These are phyloP conservation scores for Sterrhoptilus dennistouni DNA, from an alignment of 2,113 vertebrate species.

Conservation along the genomic window DNA sequence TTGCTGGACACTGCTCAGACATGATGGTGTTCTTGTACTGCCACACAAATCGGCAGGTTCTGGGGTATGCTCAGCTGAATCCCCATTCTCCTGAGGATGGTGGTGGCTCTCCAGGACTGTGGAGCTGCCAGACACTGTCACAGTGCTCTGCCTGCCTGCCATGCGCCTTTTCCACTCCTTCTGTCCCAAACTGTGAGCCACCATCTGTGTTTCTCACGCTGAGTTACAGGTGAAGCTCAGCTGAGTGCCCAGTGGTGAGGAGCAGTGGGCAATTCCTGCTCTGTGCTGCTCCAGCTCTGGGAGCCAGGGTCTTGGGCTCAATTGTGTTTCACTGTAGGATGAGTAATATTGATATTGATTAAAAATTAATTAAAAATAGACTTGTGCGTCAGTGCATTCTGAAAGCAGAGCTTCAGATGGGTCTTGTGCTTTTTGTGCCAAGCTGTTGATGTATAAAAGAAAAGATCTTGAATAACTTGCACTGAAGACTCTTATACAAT, in stretches of 20 bases:
- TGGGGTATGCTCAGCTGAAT: not conserved
- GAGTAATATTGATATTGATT: not conserved
- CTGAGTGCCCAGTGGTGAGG: not conserved
- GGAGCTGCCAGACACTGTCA: not conserved
- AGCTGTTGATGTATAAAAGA: not conserved
- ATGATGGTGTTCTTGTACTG: accelerated
- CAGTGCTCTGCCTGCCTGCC: not conserved
- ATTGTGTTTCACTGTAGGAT: not conserved
- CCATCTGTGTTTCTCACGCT: accelerated
- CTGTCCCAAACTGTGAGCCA: not conserved
- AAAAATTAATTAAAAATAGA: not conserved
- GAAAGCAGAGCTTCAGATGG: not conserved
- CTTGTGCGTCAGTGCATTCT: not conserved
- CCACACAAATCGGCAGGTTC: accelerated
- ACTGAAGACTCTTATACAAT: accelerated
- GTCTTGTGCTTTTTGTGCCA: not conserved
- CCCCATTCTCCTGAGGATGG: not conserved
- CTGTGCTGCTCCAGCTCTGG: not conserved
- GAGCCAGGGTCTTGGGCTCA: not conserved
- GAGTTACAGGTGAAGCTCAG: not conserved
- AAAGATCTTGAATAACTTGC: not conserved
- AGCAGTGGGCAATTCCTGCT: not conserved
- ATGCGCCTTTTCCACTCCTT: not conserved
- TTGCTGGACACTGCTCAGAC: not conserved
- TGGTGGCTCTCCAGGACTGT: not conserved